These are phyloP conservation scores for Apomyelois bistriatella DNA, from an alignment of 2,888 invertebrate genomes.

Conservation along the genomic window DNA sequence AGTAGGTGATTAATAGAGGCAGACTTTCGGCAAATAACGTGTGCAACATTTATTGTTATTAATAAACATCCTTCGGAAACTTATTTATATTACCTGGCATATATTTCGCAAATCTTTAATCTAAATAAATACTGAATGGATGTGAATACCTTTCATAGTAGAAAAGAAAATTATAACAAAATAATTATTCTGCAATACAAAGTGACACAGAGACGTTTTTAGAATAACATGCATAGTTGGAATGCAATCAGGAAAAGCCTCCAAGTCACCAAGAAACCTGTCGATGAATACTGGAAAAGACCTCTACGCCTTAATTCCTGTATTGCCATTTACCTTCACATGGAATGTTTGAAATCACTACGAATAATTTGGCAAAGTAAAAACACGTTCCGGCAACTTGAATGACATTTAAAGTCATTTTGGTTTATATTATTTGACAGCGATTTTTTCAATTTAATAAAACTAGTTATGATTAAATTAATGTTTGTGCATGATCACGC, in stretches of 20 bases:
- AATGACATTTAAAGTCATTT: not conserved
- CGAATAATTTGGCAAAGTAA: conserved; percentile 12
- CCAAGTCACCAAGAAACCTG: conserved; percentile 13
- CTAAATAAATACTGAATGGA: too few species aligned
- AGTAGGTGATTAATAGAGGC: too few species aligned
- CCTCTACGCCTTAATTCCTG: conserved; percentile 13
- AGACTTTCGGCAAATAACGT: too few species aligned
- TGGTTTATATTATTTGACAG: not conserved
- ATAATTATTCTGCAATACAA: not conserved
- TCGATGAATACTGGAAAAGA: conserved; percentile 13
- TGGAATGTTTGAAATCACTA: conserved; percentile 11
- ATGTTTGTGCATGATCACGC: too few species aligned
- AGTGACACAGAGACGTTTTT: not conserved
- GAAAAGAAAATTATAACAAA: not conserved
- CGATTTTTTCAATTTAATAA: too few species aligned
- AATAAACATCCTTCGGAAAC: too few species aligned
- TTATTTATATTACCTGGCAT: too few species aligned
- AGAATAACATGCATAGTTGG: conserved; percentile 8
- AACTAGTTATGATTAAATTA: too few species aligned
- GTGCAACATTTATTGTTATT: too few species aligned
- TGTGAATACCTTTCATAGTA: too few species aligned
- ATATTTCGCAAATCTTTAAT: too few species aligned
- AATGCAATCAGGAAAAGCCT: conserved; percentile 15
- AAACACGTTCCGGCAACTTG: conserved; percentile 6
- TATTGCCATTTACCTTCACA: conserved; percentile 12